Percentiles rank a stretch among this genome's conserved stretches.
phyloP scores from a whole-genome alignment of 2,888 invertebrate species.

The Druceiella hillmani region DNA sequence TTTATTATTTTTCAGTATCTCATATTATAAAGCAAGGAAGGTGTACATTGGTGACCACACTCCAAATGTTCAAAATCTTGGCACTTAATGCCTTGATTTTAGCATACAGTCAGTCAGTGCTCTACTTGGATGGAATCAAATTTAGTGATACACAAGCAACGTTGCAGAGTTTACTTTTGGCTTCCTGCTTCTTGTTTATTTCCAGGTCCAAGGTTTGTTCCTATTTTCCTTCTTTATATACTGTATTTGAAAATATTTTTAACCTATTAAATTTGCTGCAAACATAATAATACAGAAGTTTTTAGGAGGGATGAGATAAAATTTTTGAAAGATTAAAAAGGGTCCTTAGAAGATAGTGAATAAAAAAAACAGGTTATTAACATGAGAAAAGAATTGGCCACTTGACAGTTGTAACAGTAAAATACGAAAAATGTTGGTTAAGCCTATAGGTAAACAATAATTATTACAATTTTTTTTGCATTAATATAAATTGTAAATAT shows the following conservation, averaged over 20 bases:
- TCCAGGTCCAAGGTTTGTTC: conserved; percentile 85
- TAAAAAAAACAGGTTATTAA: too few relatives aligned
- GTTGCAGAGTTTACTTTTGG: conserved; percentile 89
- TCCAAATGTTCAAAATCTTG: conserved; percentile 99
- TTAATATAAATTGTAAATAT: too few relatives aligned
- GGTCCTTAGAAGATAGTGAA: too few relatives aligned
- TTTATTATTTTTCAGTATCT: conserved; percentile 67
- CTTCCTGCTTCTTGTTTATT: conserved; percentile 97
- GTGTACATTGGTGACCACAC: conserved; percentile 96
- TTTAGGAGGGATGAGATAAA: too few relatives aligned
- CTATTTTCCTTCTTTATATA: conserved; percentile 5
- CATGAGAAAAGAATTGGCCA: too few relatives aligned
- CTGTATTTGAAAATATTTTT: conserved; percentile 12
- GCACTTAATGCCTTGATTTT: conserved; percentile 96
- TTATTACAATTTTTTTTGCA: too few relatives aligned
- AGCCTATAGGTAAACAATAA: too few relatives aligned
- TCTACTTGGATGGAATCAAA: conserved; percentile 97
- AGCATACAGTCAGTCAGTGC: conserved; percentile 97
- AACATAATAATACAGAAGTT: too few relatives aligned
- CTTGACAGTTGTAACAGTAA: too few relatives aligned
- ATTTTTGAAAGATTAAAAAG: too few relatives aligned
- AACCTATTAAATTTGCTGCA: too few relatives aligned
- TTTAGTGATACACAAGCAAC: conserved; percentile 98
- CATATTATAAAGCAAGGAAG: conserved; percentile 99
- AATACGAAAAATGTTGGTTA: too few relatives aligned